Evolutionary conservation across 2,888 invertebrate genomes (phyloP).

Genomic region (Volucella inflata): DNA sequence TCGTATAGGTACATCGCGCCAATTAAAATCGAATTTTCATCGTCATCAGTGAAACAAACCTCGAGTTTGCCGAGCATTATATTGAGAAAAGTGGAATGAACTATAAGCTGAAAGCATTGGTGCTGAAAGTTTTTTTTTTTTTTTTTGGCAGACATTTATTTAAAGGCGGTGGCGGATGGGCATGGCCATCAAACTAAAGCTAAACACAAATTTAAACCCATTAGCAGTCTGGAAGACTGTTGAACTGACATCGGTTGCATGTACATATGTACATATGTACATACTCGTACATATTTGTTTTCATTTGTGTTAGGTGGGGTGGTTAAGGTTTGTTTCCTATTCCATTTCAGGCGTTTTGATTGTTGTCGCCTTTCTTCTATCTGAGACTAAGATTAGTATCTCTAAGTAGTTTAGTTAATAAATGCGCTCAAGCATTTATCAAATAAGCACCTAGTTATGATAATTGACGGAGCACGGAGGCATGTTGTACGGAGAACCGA

Average conservation of each 20-base stretch:
- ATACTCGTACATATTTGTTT: background rate
- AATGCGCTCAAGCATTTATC: conserved; percentile 52
- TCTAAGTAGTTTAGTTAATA: conserved; percentile 35
- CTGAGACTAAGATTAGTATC: conserved; percentile 41
- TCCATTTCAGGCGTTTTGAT: conserved; percentile 8
- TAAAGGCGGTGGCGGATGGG: background rate
- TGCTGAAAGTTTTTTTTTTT: conserved; percentile 48
- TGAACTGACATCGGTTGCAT: background rate
- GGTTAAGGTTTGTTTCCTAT: conserved; percentile 11
- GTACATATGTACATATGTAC: background rate
- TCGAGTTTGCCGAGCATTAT: background rate
- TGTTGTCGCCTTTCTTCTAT: conserved; percentile 26
- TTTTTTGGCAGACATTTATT: background rate
- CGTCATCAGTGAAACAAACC: conserved; percentile 53
- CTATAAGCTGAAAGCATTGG: conserved; percentile 43
- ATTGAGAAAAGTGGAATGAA: conserved; percentile 57
- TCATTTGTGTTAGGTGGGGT: background rate
- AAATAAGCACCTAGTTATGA: conserved; percentile 65
- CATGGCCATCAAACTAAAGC: conserved; percentile 13
- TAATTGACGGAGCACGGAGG: conserved; percentile 64
- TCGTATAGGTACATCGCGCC: conserved; percentile 55
- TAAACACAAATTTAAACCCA: conserved; percentile 50
- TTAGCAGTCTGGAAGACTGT: conserved; percentile 32
- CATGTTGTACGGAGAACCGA: too few species aligned
- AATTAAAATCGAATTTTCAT: conserved; percentile 75